phyloP scores from a whole-genome alignment of 2,797 vertebrate species.

The Aulostomus chinensis region DNA sequence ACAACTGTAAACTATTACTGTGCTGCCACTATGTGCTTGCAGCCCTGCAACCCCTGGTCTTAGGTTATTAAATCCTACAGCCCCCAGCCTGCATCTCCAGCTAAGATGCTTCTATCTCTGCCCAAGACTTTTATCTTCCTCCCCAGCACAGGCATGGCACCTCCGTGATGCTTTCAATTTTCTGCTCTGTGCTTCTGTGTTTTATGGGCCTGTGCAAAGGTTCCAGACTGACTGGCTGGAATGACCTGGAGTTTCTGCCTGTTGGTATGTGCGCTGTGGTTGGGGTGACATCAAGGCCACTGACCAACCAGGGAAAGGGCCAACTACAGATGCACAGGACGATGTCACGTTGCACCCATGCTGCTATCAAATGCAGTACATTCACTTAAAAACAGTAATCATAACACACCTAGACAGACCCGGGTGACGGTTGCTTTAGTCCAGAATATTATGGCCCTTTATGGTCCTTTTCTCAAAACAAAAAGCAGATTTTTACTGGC shows the following conservation, averaged over 20 bases:
- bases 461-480: constrained; percentile 43
- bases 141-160: constrained; percentile 78
- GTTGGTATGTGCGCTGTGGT: constrained; percentile 48
- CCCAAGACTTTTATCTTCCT: constrained; percentile 78
- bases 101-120: constrained; percentile 67
- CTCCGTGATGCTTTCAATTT: constrained; percentile 86
- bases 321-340: constrained; percentile 27
- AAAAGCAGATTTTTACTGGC: constrained; percentile 50
- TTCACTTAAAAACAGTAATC: constrained; percentile 47
- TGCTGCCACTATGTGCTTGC: constrained; percentile 55
- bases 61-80: constrained; percentile 71
- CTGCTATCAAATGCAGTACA: constrained; percentile 35
- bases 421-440: constrained; percentile 47
- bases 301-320: constrained; percentile 59
- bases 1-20: constrained; percentile 74
- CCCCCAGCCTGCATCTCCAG: constrained; percentile 73
- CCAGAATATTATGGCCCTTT: constrained; percentile 41
- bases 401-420: constrained; percentile 21
- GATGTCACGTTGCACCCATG: constrained; percentile 50
- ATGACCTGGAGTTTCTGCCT: constrained; percentile 65
- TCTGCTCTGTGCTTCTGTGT: constrained; percentile 82
- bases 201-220: constrained; percentile 80
- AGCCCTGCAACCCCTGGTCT: constrained; percentile 71
- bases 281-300: constrained; percentile 74
- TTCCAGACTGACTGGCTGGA: constrained; percentile 73